Percentiles rank a stretch among this genome's conserved stretches.
Conservation (phyloP, 1,140 invertebrate species). For the Epicauta chinensis region DNA sequence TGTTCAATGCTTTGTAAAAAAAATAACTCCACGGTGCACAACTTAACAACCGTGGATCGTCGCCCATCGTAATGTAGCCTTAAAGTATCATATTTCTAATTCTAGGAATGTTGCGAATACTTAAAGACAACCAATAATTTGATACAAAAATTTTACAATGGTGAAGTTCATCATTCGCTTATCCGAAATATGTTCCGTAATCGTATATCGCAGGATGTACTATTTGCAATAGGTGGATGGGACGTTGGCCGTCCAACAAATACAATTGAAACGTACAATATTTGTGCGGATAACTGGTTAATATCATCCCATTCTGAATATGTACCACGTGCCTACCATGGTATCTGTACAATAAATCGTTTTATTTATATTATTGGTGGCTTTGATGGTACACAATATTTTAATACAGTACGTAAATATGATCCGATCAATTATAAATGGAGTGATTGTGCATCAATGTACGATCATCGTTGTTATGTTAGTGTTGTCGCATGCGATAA, state of each 20-base stretch:
- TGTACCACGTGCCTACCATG: conserved; percentile 67
- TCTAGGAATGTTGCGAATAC: too few relatives aligned
- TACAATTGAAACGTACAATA: conserved; percentile 73
- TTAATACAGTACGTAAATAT: conserved; percentile 62
- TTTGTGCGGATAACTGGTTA: conserved; percentile 59
- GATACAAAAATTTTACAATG: too few relatives aligned
- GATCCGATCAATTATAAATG: conserved; percentile 57
- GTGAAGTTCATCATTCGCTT: too few relatives aligned
- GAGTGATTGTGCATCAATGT: conserved; percentile 67
- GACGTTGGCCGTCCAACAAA: conserved; percentile 70
- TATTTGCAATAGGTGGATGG: conserved; percentile 74
- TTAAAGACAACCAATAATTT: too few relatives aligned
- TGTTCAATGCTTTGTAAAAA: too few relatives aligned
- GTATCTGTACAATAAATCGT: conserved; percentile 58
- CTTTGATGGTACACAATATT: conserved; percentile 66
- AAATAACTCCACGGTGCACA: too few relatives aligned
- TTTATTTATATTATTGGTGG: conserved; percentile 70
- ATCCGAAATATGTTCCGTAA: conserved; percentile 47
- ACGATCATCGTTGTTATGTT: conserved; percentile 67
- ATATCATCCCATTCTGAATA: conserved; percentile 55
- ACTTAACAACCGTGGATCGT: too few relatives aligned
- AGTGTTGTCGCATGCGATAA: conserved; percentile 64
- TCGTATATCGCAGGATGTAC: conserved; percentile 60
- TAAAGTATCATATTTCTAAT: too few relatives aligned
- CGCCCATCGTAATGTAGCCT: too few relatives aligned